Base-by-base conservation (phyloP, 23 tunicate genomes). In the Halocynthia aurantium region DNA sequence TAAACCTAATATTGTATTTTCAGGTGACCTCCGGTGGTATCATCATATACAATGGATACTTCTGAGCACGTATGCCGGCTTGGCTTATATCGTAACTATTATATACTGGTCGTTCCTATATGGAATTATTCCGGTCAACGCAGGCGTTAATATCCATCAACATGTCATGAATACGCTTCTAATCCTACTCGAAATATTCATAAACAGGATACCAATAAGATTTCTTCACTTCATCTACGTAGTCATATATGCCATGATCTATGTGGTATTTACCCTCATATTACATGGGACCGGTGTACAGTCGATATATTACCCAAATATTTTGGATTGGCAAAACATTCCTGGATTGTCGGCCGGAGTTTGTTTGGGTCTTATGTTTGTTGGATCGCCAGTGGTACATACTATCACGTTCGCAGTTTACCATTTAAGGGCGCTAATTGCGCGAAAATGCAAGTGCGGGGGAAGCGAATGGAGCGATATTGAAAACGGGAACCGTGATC, bases 151-250 rank as follows among this genome's bases (percentile, higher is more conserved):
- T 21, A 21, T 74, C 56, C 78, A 74, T n/a, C 78, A 74, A 18
- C 78, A 74, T 49, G 62, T 54, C 31, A 74, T 74, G 60, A 74
- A 74, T 49, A 54, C 78, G 13, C 64, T 74, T 55, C 64, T 74
- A 22, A 64, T 49, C n/a, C 55, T 49, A 0, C 18, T 74, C n/a
- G 62, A 74, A 6, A 19, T 74, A 31, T 51, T 74, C 22, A 54
- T 74, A 5, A 54, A 44, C 31, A 5, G 78, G 10, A 54, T 74
- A 7, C 78, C 78, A 7, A 53, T 74, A 10, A 62, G 78, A 0
- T 8, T 74, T 74, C 63, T 74, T 19, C 78, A 74, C 57, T 52
- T 74, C 22, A 53, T 74, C 9, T 74, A 74, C 62, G 64, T 55
- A 8, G 5, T 65, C 17, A 11, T 54, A 74, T 74, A 21, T 53